These are phyloP conservation scores for Lophius americanus DNA, from an alignment of 2,797 vertebrate species.

Conservation along the genomic window DNA sequence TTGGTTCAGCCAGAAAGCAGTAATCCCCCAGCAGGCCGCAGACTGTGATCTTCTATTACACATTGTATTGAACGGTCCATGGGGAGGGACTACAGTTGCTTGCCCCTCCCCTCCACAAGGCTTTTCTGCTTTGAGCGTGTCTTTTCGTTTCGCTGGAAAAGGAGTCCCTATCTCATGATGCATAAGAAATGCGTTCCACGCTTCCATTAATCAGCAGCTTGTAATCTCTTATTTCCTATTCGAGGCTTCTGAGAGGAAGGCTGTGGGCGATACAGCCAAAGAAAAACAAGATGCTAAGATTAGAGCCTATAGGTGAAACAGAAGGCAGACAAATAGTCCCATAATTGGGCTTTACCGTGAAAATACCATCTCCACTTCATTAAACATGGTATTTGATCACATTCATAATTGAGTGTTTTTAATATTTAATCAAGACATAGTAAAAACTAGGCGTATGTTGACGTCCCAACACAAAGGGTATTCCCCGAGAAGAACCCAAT, in stretches of 20 bases:
- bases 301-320: slow-evolving; percentile 37
- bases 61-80: slow-evolving; percentile 55
- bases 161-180: slow-evolving; percentile 40
- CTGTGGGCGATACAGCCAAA: slow-evolving; percentile 36
- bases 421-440: no score
- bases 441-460: no score
- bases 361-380: slow-evolving; percentile 5
- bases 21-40: slow-evolving; percentile 65
- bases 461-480: no score
- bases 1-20: slow-evolving; percentile 61
- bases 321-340: slow-evolving; percentile 13
- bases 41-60: slow-evolving; percentile 69
- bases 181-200: slow-evolving; percentile 44
- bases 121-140: slow-evolving; percentile 51
- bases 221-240: slow-evolving; percentile 52
- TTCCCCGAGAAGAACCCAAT: no score
- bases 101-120: slow-evolving; percentile 26
- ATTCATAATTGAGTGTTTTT: neutral
- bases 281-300: slow-evolving; percentile 48
- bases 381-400: neutral
- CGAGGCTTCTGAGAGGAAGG: slow-evolving; percentile 39
- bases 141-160: slow-evolving; percentile 51
- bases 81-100: slow-evolving; percentile 58
- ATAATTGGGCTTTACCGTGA: neutral
- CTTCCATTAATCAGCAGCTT: slow-evolving; percentile 58